Evolutionary conservation across 2,113 vertebrate genomes (phyloP), one percentile per base, ranked within the genome.

Genomic region (Apaloderma vittatum): DNA sequence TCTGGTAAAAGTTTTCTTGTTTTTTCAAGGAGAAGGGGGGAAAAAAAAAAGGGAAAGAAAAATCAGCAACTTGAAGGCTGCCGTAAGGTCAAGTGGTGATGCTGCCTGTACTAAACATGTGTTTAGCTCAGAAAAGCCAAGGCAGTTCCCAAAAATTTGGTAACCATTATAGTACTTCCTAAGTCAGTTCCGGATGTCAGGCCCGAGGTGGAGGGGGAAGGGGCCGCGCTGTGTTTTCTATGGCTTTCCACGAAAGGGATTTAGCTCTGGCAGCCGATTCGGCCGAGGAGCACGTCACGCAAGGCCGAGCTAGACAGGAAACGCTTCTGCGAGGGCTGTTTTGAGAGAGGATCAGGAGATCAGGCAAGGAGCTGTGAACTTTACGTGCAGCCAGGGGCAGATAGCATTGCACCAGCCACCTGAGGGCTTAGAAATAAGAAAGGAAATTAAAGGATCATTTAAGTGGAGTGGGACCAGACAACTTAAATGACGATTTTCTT

Each of bases 371-470:
- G 98, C 98, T 98, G 99, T 98, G 98, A 99, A 99, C 98, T 98
- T 98, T 96, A 94, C 96, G 91, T 98, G 98, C 94, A 96, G 97
- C 98, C 96, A 75, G 90, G 98, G 97, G 97, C 96, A 87, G 95
- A 52, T 73, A 97, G 97, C 96, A 46, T 67, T 30, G 90, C 95
- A 71, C 93, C 73, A 95, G 98, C 98, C 98, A 99, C 98, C 99
- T 98, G 96, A 98, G 98, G 99, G 98, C 98, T 97, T 92, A 72
- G 96, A 92, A 97, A 97, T 97, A 98, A 97, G 98, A 98, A 97
- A 99, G 99, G 99, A 99, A 99, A 99, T 99, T 97, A 99, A 99
- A 99, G 98, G 98, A 99, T 99, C 98, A 98, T 98, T 99, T 99
- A 98, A 98, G 98, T 98, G 97, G 98, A 97, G 93, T 83, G 91